These are phyloP conservation scores for Parus major DNA, from an alignment of 2,113 vertebrate species.

Conservation along the genomic window DNA sequence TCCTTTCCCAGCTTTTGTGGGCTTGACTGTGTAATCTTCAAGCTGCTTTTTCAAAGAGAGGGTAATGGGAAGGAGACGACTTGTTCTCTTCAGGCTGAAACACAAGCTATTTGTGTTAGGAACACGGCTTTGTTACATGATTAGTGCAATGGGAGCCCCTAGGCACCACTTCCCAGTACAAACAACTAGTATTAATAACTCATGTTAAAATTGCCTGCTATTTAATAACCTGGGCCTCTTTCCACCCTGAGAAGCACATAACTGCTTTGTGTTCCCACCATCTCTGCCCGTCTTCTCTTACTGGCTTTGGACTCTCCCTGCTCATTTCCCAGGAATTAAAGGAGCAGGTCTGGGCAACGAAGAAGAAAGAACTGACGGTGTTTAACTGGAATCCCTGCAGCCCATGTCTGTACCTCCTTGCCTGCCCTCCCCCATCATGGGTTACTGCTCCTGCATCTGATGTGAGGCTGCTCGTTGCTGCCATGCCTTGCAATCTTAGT, in stretches of 20 bases:
- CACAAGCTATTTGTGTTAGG: conserved; percentile 35
- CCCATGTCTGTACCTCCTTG: not conserved
- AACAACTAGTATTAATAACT: conserved; percentile 58
- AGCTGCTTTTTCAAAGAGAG: not conserved
- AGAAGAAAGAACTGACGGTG: not conserved
- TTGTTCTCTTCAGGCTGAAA: conserved; percentile 49
- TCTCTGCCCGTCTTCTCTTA: not conserved
- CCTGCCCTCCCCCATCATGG: rapidly evolving
- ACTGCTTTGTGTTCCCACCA: not conserved
- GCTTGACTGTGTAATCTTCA: conserved; percentile 11
- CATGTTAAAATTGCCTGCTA: conserved; percentile 31
- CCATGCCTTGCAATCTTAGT: rapidly evolving
- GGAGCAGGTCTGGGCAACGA: not conserved
- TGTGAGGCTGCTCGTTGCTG: not conserved
- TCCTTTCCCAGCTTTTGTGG: not conserved
- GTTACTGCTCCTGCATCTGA: not conserved
- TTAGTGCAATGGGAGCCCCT: conserved; percentile 49
- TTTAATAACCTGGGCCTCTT: conserved; percentile 45
- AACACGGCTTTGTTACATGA: conserved; percentile 46
- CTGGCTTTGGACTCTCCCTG: not conserved
- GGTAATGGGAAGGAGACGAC: conserved; percentile 1
- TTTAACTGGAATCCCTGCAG: not conserved
- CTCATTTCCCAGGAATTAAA: not conserved
- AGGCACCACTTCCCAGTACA: conserved; percentile 51
- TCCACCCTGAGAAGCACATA: not conserved